Evolutionary conservation across 2,797 vertebrate genomes (phyloP).

Genomic region (Etheostoma nigrum): DNA sequence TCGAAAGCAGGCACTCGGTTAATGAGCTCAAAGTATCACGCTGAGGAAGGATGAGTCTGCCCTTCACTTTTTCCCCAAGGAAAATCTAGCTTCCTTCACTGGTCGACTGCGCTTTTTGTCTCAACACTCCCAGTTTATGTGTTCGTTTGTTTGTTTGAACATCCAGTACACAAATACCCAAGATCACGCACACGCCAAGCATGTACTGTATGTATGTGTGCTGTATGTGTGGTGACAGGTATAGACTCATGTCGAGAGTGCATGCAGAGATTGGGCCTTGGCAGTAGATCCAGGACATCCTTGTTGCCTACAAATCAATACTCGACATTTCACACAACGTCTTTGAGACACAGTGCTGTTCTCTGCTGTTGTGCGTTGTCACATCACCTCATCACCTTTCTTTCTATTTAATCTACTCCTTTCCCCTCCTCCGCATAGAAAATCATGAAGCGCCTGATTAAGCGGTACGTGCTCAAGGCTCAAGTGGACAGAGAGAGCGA

Average conservation of each 20-base stretch:
- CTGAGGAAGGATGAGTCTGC: constrained; percentile 26
- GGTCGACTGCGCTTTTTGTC: not conserved
- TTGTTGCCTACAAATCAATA: constrained; percentile 60
- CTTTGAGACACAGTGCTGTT: constrained; percentile 18
- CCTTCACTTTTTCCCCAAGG: constrained; percentile 48
- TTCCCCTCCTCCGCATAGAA: constrained; percentile 84
- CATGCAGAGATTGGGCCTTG: constrained; percentile 37
- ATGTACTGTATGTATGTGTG: constrained; percentile 30
- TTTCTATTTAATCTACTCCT: constrained; percentile 33
- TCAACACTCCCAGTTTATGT: not conserved
- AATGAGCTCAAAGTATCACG: constrained; percentile 52
- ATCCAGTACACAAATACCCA: constrained; percentile 8
- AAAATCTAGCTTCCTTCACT: constrained; percentile 46
- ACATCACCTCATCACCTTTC: constrained; percentile 19
- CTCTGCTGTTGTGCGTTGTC: not conserved
- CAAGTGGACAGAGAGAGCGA: constrained; percentile 97
- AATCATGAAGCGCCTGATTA: constrained; percentile 98
- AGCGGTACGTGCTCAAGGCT: constrained; percentile 96
- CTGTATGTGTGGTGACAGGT: constrained; percentile 45
- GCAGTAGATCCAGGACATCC: constrained; percentile 33
- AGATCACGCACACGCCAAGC: no score
- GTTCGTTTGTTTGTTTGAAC: not conserved
- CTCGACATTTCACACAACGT: constrained; percentile 26
- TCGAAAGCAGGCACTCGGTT: constrained; percentile 30
- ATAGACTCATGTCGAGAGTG: constrained; percentile 40